Evolutionary conservation across 2,888 invertebrate genomes (phyloP), one percentile per base, ranked within the genome.

Genomic region (Aelia acuminata): DNA sequence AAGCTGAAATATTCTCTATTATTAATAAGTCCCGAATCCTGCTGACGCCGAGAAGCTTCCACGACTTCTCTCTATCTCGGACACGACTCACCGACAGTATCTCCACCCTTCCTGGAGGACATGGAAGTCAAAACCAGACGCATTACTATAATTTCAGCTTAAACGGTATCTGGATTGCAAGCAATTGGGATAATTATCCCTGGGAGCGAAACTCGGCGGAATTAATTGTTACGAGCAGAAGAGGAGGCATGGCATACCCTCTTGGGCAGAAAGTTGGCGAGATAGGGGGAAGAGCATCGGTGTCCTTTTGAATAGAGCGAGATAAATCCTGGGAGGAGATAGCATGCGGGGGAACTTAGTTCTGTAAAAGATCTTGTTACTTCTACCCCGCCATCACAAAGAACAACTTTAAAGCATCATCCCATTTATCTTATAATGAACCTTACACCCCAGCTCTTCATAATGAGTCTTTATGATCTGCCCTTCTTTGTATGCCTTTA

Each of bases 301-400:
- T 80, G 80, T 80, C 80, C 80, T 80, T 80, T 80, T 80, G 80
- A 80, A 80, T 80, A 80, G 80, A 35, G 22, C 15, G 80, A 80
- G 80, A 80, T 80, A 80, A 80, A 80, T 80, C 80, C 43, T 35
- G 22, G 18, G 43, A n/a, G 80, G 80, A 43, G 80, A 80, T 80
- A 80, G 39, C 80, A 80, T 80, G 80, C 80, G 80, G 80, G 80
- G 43, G 43, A 43, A 80, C 10, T 80, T 80, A 80, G 43, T 80
- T 80, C 80, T 47, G 80, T 47, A 80, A 80, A 80, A 80, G 80
- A 80, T 80, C 80, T 47, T 80, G 80, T 80, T 80, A 80, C 80
- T 80, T 80, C 80, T 80, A 47, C 80, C 80, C 80, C n/a, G n/a
- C 43, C 80, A 80, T 43, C n/a, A 80, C 80, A 80, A 80, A 80